Base-by-base conservation (phyloP, 2,113 vertebrate species). In the Colaptes auratus region DNA sequence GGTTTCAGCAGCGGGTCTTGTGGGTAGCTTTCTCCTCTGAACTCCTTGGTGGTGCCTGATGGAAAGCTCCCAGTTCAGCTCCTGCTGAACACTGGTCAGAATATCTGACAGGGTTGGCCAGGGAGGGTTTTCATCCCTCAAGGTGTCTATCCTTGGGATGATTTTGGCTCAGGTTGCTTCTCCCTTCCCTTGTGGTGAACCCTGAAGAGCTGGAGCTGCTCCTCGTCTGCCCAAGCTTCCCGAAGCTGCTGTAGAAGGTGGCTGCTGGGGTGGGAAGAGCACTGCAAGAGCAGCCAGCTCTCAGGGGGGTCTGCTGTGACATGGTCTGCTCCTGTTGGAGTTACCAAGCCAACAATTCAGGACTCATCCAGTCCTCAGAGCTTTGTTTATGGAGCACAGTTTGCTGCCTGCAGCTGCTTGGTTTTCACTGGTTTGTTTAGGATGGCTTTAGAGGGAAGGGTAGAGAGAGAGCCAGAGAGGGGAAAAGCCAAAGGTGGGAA, bases 201-300 rank as follows among this genome's bases (percentile, higher is more conserved):
- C 42, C 16, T 8, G 4, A 19, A 35, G 31, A 4, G 30, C 27
- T 81, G 35, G 59, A 15, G 33, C 53, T 50, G 4, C 35, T 58
- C 15, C 23, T 67, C 1, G 0, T 33, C 42, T 52, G 31, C 28
- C 46, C 0, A 0, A 2, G 3, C 33, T 28, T 15, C 30, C 17
- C 14, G 36, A 27, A 81, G n/a, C 46, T 58, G 56, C 59, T n/a
- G 59, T 13, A 53, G 73, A 59, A 80, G 31, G 50, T 35, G 65
- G 31, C 71, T 78, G 56, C 2, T 2, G 53, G 42, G 14, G 10
- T 79, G 52, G 30, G 15, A 46, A 33, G 46, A 28, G 17, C 7
- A 0, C 3, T 25, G 77, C 19, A 58, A 36, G 64, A 80, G 10
- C 59, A 76, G 50, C 36, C 31, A 16, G 6, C 28, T 76, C 36